phyloP scores from a whole-genome alignment of 2,113 vertebrate genomes.

The Nyctereutes procyonoides region DNA sequence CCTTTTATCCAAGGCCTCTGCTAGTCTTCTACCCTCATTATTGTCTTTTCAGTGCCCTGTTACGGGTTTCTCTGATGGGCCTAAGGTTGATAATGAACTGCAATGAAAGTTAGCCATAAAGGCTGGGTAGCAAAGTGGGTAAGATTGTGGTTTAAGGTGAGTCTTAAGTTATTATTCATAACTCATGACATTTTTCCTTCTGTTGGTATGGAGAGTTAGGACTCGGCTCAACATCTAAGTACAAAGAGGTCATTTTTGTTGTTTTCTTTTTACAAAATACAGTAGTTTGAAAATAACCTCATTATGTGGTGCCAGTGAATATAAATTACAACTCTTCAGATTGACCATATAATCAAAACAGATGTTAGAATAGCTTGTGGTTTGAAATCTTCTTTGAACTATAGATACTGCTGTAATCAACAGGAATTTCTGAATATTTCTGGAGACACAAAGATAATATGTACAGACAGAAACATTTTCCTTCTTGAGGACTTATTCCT shows the following conservation, averaged over 20 bases:
- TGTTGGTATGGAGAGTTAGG: not conserved
- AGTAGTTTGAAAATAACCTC: conserved; percentile 75
- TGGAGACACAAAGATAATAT: conserved; percentile 69
- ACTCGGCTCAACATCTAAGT: conserved; percentile 55
- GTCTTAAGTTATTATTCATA: conserved; percentile 22
- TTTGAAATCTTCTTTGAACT: conserved; percentile 77
- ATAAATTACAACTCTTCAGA: conserved; percentile 61
- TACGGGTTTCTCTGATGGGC: not conserved
- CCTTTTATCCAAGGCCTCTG: conserved; percentile 9
- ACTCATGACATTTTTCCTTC: not conserved
- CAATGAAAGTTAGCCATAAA: not conserved
- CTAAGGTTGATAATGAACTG: not conserved
- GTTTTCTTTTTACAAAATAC: conserved; percentile 42
- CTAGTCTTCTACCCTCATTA: conserved; percentile 20
- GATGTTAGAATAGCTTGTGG: conserved; percentile 58
- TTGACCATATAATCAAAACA: conserved; percentile 77
- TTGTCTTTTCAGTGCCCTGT: conserved; percentile 3
- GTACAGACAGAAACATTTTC: conserved; percentile 60
- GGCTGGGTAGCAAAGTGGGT: not conserved
- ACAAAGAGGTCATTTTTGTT: not conserved
- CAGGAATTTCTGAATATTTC: conserved; percentile 67
- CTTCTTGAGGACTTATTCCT: conserved; percentile 5
- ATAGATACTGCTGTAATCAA: conserved; percentile 57
- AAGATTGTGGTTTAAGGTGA: conserved; percentile 2
- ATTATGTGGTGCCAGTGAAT: conserved; percentile 47